Evolutionary conservation across 1,140 invertebrate species (phyloP), one percentile per base, ranked within the genome.

Genomic region (Pseudomyrmex sp.): DNA sequence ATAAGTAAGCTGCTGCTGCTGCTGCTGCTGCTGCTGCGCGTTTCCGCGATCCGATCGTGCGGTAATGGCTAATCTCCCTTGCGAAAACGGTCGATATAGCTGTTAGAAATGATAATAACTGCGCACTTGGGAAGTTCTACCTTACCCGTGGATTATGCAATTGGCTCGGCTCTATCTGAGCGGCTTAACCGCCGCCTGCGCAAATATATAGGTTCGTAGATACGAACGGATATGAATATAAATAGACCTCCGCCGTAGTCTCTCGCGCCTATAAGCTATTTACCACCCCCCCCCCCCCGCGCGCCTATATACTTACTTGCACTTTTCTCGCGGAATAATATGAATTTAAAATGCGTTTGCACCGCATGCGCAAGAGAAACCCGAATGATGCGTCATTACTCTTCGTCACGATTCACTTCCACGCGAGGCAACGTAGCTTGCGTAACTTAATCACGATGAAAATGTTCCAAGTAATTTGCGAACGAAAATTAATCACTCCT

Each of bases 31-130:
- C 35, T 35, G 35, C 35, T 7, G 66, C 66, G 66, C 23, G 50
- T 48, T 50, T 20, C 20, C 54, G 46, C 76, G 66, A 77, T 83
- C 80, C 61, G 62, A 83, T 83, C 82, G 44, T 48, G 54, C 65
- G 9, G 68, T 84, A 83, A 75, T 83, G 65, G 68, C 70, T 88
- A 88, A 88, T 88, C 87, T 86, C 74, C 76, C 70, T 84, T 66
- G 76, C 80, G 74, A 76, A 72, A 88, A 85, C 77, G 69, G 56
- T 82, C 74, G 66, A 69, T 62, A 76, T 52, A 73, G 82, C 88
- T 87, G 85, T 89, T 87, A 85, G 83, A 82, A 87, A 87, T 89
- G 80, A 89, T 89, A 89, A 87, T 87, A 82, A 84, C 61, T 58
- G 73, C 50, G 66, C 73, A 74, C 88, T 83, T 79, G 85, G 82